Conservation (phyloP, 1,140 invertebrate species). For the Philotrypesis tridentata region DNA sequence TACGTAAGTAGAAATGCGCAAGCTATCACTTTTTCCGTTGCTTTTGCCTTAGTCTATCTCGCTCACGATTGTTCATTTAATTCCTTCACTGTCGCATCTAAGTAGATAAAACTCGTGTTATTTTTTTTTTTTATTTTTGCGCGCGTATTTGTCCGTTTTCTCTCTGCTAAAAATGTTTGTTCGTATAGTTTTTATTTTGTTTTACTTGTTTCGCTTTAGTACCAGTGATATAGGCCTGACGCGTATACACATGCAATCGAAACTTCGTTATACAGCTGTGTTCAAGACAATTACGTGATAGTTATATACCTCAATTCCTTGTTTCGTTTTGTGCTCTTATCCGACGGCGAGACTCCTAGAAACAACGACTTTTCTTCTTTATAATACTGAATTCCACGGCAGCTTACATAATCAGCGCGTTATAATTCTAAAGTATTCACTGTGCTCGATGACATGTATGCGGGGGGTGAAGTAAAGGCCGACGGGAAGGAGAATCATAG, state of each 20-base stretch:
- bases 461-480: not conserved
- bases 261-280: constrained; percentile 3
- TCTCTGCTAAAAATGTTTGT: constrained; percentile 24
- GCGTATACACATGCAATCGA: constrained; percentile 10
- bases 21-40: constrained; percentile 28
- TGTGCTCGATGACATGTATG: not conserved
- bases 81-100: not conserved
- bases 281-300: constrained; percentile 12
- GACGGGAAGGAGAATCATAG: not conserved
- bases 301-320: not conserved
- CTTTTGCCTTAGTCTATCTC: not conserved
- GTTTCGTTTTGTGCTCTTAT: not conserved
- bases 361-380: constrained; percentile 7
- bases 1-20: constrained; percentile 34
- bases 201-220: constrained; percentile 35
- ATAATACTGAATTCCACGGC: constrained; percentile 43
- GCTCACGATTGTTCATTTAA: not conserved
- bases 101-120: not conserved
- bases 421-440: not conserved
- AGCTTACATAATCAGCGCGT: constrained; percentile 3
- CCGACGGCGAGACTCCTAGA: constrained; percentile 9
- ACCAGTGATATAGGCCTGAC: constrained; percentile 39
- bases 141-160: constrained; percentile 6
- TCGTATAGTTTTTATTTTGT: constrained; percentile 20
- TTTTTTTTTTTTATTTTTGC: no score